Conservation (phyloP, 1,140 invertebrate genomes). For the Hycleus phaleratus region DNA sequence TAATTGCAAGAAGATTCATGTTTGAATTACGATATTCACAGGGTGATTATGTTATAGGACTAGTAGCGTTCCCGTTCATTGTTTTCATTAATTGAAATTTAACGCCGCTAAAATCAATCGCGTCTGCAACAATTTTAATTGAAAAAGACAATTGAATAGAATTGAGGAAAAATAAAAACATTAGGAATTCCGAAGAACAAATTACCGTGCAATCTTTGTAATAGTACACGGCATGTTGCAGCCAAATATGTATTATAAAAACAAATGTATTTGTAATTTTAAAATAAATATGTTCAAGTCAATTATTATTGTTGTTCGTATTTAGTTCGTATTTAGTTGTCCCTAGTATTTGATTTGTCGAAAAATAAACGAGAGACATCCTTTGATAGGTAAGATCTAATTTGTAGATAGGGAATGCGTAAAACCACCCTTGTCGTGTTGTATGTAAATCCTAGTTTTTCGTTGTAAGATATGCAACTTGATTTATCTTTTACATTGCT, state of each 20-base stretch:
- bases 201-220: background rate
- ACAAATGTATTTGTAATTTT: constrained; percentile 36
- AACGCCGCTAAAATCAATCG: constrained; percentile 2
- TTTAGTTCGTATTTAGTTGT: background rate
- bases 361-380: background rate
- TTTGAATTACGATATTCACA: constrained; percentile 13
- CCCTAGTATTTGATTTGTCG: background rate
- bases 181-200: too few species aligned
- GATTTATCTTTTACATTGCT: constrained; percentile 28
- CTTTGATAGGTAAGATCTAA: constrained; percentile 17
- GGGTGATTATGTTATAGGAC: constrained; percentile 9
- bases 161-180: too few species aligned
- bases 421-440: constrained; percentile 24
- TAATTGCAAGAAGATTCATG: background rate
- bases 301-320: background rate
- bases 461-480: constrained; percentile 32
- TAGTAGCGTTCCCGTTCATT: constrained; percentile 9
- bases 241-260: constrained; percentile 29
- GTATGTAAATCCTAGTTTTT: constrained; percentile 32
- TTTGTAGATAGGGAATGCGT: constrained; percentile 23
- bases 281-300: constrained; percentile 33
- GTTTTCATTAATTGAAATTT: constrained; percentile 12
- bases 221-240: constrained; percentile 28
- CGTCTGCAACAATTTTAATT: constrained; percentile 13
- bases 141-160: background rate